Evolutionary conservation across 2,888 invertebrate genomes (phyloP).

Genomic region (Lycophotia porphyrea): DNA sequence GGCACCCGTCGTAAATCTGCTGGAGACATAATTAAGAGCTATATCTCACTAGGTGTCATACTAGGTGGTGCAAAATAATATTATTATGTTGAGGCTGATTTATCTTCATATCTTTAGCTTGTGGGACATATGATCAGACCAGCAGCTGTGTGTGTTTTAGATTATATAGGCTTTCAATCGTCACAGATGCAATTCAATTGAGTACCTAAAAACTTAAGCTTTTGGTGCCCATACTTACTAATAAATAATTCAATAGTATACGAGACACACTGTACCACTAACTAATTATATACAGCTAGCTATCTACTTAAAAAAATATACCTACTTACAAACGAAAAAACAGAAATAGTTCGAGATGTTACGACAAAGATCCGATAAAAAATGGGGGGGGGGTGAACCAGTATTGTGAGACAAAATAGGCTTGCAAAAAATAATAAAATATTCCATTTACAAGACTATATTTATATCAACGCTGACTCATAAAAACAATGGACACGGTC

Average conservation of each 20-base stretch:
- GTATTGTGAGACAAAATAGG: background rate
- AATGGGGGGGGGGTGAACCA: background rate
- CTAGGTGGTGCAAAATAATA: constrained; percentile 40
- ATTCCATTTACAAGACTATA: background rate
- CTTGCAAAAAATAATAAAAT: constrained; percentile 2
- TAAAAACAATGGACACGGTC: background rate
- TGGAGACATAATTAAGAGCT: constrained; percentile 43
- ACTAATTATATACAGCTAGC: background rate
- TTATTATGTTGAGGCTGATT: constrained; percentile 24
- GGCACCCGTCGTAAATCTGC: constrained; percentile 39
- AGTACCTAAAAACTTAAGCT: background rate
- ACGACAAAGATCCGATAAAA: background rate
- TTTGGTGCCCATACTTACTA: background rate
- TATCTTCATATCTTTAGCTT: constrained; percentile 21
- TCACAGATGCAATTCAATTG: background rate
- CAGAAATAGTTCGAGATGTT: background rate
- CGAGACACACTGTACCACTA: background rate
- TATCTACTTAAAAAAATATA: background rate
- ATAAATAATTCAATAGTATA: background rate
- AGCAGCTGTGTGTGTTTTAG: background rate
- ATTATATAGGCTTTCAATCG: background rate
- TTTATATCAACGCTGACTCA: constrained; percentile 1
- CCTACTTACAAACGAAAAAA: background rate
- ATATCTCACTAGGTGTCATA: constrained; percentile 47
- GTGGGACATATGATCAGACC: background rate